phyloP scores from a whole-genome alignment of 2,113 vertebrate species.

The Fulica atra region DNA sequence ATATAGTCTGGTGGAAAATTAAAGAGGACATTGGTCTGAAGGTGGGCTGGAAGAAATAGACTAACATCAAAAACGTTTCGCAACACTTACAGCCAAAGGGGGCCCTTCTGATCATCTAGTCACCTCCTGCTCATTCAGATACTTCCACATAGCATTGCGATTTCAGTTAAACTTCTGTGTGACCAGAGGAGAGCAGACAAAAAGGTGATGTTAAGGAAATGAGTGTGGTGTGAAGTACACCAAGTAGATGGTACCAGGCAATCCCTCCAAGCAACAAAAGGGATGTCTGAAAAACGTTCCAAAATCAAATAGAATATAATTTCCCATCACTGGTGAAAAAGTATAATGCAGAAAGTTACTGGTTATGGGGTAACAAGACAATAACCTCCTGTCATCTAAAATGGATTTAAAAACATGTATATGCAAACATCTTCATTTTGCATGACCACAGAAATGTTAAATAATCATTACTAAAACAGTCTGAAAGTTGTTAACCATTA shows the following conservation, averaged over 20 bases:
- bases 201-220: neutral
- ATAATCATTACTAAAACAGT: neutral
- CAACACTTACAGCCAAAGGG: neutral
- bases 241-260: neutral
- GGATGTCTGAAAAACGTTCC: neutral
- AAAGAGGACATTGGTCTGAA: neutral
- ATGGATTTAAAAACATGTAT: neutral
- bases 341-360: neutral
- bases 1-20: neutral
- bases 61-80: neutral
- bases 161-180: neutral
- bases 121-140: neutral
- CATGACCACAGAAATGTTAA: neutral
- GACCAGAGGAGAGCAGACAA: neutral
- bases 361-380: neutral
- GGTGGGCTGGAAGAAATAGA: accelerated
- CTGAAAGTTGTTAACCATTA: neutral
- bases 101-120: neutral
- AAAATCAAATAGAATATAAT: neutral
- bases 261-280: neutral
- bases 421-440: neutral
- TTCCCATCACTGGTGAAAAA: neutral
- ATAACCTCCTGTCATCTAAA: neutral
- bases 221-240: neutral
- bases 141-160: neutral